Base-by-base conservation (phyloP, 2,113 vertebrate genomes). In the Laticauda laticaudata region DNA sequence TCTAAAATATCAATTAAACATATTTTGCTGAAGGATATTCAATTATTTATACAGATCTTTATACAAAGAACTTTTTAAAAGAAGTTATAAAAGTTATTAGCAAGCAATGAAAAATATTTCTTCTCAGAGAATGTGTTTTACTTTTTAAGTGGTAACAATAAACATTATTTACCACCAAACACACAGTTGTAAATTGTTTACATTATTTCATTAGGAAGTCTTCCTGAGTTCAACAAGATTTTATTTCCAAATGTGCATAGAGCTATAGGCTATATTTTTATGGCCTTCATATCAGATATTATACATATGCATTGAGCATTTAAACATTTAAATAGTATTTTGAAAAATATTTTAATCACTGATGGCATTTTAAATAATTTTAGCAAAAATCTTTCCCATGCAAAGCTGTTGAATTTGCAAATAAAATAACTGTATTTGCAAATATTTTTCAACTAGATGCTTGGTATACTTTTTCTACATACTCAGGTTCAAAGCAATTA, bases 251-350 rank as follows among this genome's bases (percentile, higher is more conserved):
- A 34, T 14, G n/a, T 56, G 18, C 34, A 56, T 7, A 86, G 54
- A 39, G 56, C n/a, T 93, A 93, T 64, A 91, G 87, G 87, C 92
- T 94, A 48, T 95, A 89, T 94, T 96, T 59, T 95, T 91, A 92
- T 92, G 57, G 59, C 89, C 91, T 93, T 92, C 93, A 56, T 90
- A 92, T 39, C 14, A 39, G 18, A 55, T 45, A 61, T 89, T 94
- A 92, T 95, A 94, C 95, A 85, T 29, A 96, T 29, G 54, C 59
- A 92, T 91, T 85, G 93, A 85, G 1, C 26, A n/a, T 93, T 45
- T 91, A 93, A 94, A 2, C 26, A n/a, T 93, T 51, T 91, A 93
- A 94, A 92, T 92, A 61, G 85, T 53, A 93, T 12, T 93, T 94
- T 1, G 94, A 94, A 87, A 92, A 92, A 81, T 92, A 89, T 89